Base-by-base conservation (phyloP, 1,140 invertebrate species). In the Neodiprion fabricii region DNA sequence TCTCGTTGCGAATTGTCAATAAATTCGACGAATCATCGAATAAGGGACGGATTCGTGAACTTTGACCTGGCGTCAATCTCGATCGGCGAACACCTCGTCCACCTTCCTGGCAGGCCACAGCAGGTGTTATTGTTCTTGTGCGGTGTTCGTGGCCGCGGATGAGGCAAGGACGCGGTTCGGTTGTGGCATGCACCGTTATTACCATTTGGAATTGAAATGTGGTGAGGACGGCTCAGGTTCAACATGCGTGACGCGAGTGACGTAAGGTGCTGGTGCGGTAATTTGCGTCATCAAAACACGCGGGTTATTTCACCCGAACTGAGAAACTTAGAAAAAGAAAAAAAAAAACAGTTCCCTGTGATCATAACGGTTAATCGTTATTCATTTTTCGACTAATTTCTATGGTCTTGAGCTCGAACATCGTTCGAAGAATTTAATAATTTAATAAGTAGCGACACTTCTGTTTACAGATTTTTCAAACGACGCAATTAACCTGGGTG, bases 21-120 rank as follows among this genome's bases (percentile, higher is more conserved):
- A 40, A 40, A 40, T 40, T 40, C 1, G 1, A 40, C 28, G 28
- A 40, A 40, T 5, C 28, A 1, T 40, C 28, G 28, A 40, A 40
- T 40, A 40, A 40, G 28, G 28, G 28, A 40, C 5, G 28, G 28
- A 40, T 40, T 40, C 28, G 28, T 40, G 2, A 40, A 40, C 28
- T 40, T 40, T 5, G 28, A 40, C 28, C 5, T 40, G 28, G 28
- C 28, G 28, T 40, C 28, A 5, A 40, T 40, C 77, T 79, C 78
- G 81, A 84, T 82, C 78, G 72, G 79, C 72, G 76, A 81, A 74
- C 78, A 74, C 74, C 28, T 40, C 28, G 28, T 40, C 28, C 28
- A 40, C 28, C 28, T 40, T 40, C 28, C 28, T 40, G 28, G 28
- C 28, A 40, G 28, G 5, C 11, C 53, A 61, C 53, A 12, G 53